These are phyloP conservation scores for Propithecus deckenii DNA, from an alignment of 2,797 vertebrate genomes.

Conservation along the genomic window DNA sequence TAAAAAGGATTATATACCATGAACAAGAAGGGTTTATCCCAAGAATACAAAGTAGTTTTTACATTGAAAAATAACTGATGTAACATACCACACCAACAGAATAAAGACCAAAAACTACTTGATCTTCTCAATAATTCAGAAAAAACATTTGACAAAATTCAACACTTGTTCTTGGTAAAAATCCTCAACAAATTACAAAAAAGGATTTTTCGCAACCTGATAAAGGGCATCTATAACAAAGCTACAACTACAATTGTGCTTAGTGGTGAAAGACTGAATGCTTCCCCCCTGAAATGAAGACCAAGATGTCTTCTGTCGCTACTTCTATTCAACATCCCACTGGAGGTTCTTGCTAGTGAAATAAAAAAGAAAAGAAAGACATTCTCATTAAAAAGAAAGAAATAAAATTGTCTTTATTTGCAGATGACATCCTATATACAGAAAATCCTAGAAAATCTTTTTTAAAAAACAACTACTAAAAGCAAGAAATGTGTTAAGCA, in stretches of 20 bases:
- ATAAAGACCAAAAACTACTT: neutral
- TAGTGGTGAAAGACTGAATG: neutral
- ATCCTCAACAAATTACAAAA: neutral
- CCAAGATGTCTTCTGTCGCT: neutral
- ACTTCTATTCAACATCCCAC: neutral
- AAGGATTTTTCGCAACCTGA: neutral
- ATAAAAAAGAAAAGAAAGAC: neutral
- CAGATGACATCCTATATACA: neutral
- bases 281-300: neutral
- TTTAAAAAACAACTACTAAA: neutral
- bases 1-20: neutral
- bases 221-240: constrained; percentile 6
- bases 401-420: neutral
- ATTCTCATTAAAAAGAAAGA: neutral
- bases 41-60: neutral
- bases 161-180: neutral
- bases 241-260: neutral
- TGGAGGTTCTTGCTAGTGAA: neutral
- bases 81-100: neutral
- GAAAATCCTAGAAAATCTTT: neutral
- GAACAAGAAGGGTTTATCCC: neutral
- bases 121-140: neutral
- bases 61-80: neutral
- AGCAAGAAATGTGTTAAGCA: neutral
- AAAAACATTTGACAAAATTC: neutral